These are phyloP conservation scores for Phyllotreta cruciferae DNA, from an alignment of 2,888 invertebrate species.

Conservation along the genomic window DNA sequence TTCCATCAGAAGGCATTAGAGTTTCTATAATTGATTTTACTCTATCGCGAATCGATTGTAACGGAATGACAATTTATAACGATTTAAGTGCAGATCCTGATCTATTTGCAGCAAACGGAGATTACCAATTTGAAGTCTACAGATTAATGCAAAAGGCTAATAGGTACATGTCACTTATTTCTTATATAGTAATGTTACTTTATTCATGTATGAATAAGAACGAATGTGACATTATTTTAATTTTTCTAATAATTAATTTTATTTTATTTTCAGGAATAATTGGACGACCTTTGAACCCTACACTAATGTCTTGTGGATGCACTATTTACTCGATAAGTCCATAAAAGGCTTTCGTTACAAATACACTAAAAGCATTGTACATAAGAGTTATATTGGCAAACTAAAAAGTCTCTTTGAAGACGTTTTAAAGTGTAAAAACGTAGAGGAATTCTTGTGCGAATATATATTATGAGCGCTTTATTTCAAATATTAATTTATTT, in stretches of 20 bases:
- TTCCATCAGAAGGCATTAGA: slow-evolving; percentile 67
- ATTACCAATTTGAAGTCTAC: slow-evolving; percentile 96
- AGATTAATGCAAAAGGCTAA: slow-evolving; percentile 83
- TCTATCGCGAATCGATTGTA: slow-evolving; percentile 74
- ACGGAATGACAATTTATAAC: slow-evolving; percentile 71
- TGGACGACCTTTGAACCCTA: slow-evolving; percentile 86
- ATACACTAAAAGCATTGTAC: slow-evolving; percentile 66
- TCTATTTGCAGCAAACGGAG: slow-evolving; percentile 82
- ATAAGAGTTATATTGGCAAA: slow-evolving; percentile 66
- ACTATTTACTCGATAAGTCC: slow-evolving; percentile 85
- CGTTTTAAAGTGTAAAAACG: slow-evolving; percentile 68
- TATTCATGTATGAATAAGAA: no score
- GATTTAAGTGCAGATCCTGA: slow-evolving; percentile 78
- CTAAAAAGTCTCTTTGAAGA: slow-evolving; percentile 65
- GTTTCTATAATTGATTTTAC: slow-evolving; percentile 91
- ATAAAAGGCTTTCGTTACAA: slow-evolving; percentile 73
- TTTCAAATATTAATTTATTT: no score
- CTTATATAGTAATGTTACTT: no score
- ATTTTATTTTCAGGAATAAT: slow-evolving; percentile 69
- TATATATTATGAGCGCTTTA: no score
- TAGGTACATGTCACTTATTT: no score
- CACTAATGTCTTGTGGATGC: slow-evolving; percentile 91
- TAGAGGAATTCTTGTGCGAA: slow-evolving; percentile 63
- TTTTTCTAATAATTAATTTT: slow-evolving; percentile 2
- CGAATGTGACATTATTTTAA: no score